These are phyloP conservation scores for Malacoraja senta DNA, from an alignment of 2,797 vertebrate species.

Conservation along the genomic window DNA sequence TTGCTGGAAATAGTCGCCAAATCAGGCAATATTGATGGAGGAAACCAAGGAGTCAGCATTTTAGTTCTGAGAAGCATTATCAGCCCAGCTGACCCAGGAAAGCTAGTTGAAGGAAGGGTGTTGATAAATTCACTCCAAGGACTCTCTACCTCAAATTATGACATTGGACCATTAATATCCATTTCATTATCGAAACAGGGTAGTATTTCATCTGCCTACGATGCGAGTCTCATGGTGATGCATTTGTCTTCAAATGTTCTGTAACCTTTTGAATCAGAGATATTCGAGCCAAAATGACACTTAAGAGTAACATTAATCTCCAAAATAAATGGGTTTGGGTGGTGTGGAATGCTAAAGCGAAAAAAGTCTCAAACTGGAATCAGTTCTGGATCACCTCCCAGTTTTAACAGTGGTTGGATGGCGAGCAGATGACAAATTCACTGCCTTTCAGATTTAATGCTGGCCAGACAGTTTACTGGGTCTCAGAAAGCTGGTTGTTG, in stretches of 20 bases:
- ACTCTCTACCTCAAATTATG: neutral
- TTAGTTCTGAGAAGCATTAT: neutral
- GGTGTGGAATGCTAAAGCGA: neutral
- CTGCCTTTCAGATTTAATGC: neutral
- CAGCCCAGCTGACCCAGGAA: neutral
- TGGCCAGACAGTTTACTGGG: neutral
- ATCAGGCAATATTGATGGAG: neutral
- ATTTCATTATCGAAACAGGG: neutral
- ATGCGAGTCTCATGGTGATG: neutral
- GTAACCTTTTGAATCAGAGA: neutral
- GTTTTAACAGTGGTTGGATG: neutral
- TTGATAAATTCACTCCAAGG: neutral
- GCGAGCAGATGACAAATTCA: neutral
- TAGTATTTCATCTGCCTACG: neutral
- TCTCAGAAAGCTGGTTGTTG: neutral
- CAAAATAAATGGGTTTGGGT: neutral
- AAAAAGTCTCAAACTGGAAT: neutral
- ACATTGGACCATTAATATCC: neutral
- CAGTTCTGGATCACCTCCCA: neutral
- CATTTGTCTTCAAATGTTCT: neutral
- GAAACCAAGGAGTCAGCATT: neutral
- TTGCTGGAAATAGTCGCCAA: neutral
- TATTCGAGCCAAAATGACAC: neutral
- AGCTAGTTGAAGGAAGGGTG: neutral
- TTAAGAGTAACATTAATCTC: neutral